A percentile compares a stretch with the other conserved stretches of the same genome.
Conservation (phyloP, 1,140 invertebrate species). For the Hylyphantes graminicola region DNA sequence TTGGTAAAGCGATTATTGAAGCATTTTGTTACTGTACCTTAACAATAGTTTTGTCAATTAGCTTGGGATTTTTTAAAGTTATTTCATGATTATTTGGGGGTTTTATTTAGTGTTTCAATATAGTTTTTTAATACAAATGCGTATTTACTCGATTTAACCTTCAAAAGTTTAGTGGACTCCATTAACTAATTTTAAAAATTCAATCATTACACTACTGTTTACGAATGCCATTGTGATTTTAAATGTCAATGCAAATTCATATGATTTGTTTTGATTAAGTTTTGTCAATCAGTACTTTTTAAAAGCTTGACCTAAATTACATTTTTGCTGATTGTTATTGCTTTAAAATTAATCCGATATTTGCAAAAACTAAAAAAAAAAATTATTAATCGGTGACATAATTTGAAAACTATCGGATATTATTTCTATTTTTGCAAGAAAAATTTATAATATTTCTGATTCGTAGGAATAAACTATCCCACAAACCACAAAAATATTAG, state of each 20-base stretch:
- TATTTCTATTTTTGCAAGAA: not conserved
- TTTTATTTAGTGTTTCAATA: no score
- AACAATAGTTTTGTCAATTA: no score
- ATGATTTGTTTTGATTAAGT: not conserved
- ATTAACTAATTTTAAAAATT: not conserved
- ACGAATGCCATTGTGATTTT: no score
- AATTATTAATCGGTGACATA: not conserved
- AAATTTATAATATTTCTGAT: not conserved
- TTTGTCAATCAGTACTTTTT: not conserved
- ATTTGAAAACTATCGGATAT: not conserved
- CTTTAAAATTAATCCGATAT: not conserved
- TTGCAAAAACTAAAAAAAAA: not conserved
- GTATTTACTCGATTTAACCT: conserved; percentile 14
- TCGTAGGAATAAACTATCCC: not conserved
- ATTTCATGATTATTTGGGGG: not conserved
- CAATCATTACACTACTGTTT: not conserved
- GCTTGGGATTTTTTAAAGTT: not conserved
- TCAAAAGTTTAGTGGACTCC: not conserved
- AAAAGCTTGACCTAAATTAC: not conserved
- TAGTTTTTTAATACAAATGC: not conserved
- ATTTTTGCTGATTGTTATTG: not conserved
- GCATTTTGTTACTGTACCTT: not conserved
- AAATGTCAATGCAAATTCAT: no score
- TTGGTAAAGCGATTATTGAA: not conserved
- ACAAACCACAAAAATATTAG: not conserved